Evolutionary conservation across 2,113 vertebrate species (phyloP).

Genomic region (Centropus bengalensis): DNA sequence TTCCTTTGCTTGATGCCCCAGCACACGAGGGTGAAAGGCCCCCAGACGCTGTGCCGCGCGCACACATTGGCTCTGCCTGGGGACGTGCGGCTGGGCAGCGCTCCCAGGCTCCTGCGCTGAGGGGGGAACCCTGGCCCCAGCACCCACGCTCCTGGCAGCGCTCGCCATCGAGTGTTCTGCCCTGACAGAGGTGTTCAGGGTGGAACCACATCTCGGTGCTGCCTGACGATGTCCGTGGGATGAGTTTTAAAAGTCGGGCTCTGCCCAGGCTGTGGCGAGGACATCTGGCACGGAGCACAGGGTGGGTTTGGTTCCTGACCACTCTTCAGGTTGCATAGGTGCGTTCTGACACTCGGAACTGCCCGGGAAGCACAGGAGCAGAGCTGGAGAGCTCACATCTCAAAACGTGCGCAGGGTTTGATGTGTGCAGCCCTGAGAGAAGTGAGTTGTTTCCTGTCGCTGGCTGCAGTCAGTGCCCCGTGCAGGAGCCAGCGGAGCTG

Average conservation of each 20-base stretch:
- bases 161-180: background rate
- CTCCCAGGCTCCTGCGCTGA: background rate
- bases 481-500: background rate
- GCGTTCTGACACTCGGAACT: background rate
- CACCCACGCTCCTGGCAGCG: background rate
- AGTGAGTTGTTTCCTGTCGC: rapidly evolving
- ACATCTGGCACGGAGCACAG: background rate
- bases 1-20: background rate
- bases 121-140: background rate
- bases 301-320: background rate
- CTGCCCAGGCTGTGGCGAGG: background rate
- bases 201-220: background rate
- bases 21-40: background rate
- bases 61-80: background rate
- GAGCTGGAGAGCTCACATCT: background rate
- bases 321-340: background rate
- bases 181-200: background rate
- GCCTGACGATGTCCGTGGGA: background rate
- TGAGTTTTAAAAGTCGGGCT: background rate
- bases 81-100: background rate
- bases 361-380: background rate
- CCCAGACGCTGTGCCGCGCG: background rate
- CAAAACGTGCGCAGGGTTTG: background rate
- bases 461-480: background rate
- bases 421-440: background rate